A percentile compares a stretch with the other conserved stretches of the same genome.
Conservation (phyloP, 2,113 vertebrate species). For the Brachypodius melanocephalos region DNA sequence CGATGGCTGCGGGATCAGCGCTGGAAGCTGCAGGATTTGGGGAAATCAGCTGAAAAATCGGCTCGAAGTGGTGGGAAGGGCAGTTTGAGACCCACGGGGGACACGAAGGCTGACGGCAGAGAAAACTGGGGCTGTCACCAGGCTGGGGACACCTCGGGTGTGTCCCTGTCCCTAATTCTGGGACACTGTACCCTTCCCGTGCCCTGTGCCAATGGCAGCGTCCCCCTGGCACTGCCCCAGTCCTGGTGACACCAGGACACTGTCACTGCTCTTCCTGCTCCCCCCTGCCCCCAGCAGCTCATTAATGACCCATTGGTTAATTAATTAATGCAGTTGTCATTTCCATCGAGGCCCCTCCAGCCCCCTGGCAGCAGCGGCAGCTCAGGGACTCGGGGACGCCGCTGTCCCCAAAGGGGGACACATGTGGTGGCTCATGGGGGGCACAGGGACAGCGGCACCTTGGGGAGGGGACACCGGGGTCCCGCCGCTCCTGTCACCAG, state of each 20-base stretch:
- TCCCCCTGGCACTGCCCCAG: no score
- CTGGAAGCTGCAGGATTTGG: background rate
- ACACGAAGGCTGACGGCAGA: background rate
- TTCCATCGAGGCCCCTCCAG: background rate
- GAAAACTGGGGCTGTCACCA: background rate
- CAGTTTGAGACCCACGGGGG: accelerated
- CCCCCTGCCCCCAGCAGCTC: background rate
- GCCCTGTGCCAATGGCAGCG: background rate
- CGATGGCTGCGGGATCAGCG: accelerated
- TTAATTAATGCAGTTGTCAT: background rate
- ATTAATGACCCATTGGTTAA: background rate
- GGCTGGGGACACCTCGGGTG: background rate
- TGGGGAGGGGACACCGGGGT: accelerated
- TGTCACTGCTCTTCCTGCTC: accelerated
- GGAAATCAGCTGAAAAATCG: accelerated
- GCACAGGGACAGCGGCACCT: accelerated
- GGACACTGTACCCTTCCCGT: background rate
- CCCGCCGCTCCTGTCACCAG: accelerated
- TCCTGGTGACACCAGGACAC: background rate
- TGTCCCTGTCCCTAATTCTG: background rate
- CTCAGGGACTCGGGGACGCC: accelerated
- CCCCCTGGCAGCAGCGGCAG: background rate
- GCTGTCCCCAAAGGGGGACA: background rate
- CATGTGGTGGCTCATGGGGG: accelerated
- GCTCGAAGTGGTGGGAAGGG: background rate